phyloP scores from a whole-genome alignment of 2,797 vertebrate species.

The Prunella strophiata region DNA sequence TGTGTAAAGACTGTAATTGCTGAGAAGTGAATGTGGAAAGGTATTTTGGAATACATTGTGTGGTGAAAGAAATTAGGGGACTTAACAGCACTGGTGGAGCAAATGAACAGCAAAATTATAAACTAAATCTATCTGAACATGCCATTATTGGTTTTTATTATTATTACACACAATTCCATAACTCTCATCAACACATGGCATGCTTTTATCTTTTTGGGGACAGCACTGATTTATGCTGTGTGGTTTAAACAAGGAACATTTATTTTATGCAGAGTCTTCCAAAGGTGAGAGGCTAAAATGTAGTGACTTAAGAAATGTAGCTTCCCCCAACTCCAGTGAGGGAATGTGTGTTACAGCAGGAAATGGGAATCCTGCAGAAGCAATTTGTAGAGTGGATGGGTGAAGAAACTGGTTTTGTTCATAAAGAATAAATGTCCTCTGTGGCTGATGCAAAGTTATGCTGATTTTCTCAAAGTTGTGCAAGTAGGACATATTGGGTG shows the following conservation, averaged over 20 bases:
- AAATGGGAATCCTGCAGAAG: not conserved
- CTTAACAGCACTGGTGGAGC: not conserved
- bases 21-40: constrained; percentile 66
- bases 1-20: constrained; percentile 74
- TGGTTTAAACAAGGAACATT: not conserved
- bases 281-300: not conserved
- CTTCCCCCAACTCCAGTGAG: not conserved
- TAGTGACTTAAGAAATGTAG: not conserved
- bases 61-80: constrained; percentile 34
- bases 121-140: constrained; percentile 17
- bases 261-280: not conserved
- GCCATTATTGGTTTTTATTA: constrained; percentile 52
- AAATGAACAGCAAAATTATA: constrained; percentile 26
- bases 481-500: not conserved
- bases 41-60: constrained; percentile 61
- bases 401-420: not conserved
- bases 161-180: constrained; percentile 17
- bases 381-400: not conserved
- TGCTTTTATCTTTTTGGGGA: not conserved
- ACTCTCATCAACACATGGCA: constrained; percentile 2
- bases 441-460: not conserved
- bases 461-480: not conserved
- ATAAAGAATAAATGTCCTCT: not conserved
- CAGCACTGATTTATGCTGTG: not conserved
- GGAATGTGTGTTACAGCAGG: not conserved